A percentile compares a stretch with the other conserved stretches of the same genome.
These are phyloP conservation scores for Stictocephala bisonia DNA, from an alignment of 2,888 invertebrate genomes.

Conservation along the genomic window DNA sequence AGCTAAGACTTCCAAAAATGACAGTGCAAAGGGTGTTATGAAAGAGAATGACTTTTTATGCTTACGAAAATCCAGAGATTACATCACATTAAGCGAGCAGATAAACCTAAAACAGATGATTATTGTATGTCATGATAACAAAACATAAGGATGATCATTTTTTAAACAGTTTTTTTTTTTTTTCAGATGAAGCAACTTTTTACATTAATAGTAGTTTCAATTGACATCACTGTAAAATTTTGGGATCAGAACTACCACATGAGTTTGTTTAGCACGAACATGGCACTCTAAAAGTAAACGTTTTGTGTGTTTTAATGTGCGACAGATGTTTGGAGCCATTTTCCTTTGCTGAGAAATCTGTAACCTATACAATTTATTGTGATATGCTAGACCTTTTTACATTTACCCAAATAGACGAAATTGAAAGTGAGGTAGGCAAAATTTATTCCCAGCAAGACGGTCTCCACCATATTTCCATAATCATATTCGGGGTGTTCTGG, in stretches of 20 bases:
- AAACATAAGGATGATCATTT: not conserved
- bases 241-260: constrained; percentile 16
- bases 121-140: not conserved
- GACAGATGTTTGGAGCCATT: constrained; percentile 12
- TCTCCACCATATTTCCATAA: not conserved
- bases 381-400: constrained; percentile 8
- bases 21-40: constrained; percentile 7
- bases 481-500: not conserved
- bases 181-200: constrained; percentile 17
- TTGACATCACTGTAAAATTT: too few relatives aligned
- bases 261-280: constrained; percentile 15
- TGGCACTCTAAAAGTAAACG: not conserved
- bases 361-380: not conserved
- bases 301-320: constrained; percentile 14
- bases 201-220: not conserved
- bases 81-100: constrained; percentile 3
- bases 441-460: constrained; percentile 9
- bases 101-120: constrained; percentile 14
- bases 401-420: constrained; percentile 14
- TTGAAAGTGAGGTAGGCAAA: constrained; percentile 17
- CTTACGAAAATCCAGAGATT: not conserved
- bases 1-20: constrained; percentile 3
- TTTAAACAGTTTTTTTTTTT: not conserved
- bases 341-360: not conserved
- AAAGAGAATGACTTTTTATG: not conserved